phyloP scores from a whole-genome alignment of 2,113 vertebrate species.

The Lichenostomus cassidix region DNA sequence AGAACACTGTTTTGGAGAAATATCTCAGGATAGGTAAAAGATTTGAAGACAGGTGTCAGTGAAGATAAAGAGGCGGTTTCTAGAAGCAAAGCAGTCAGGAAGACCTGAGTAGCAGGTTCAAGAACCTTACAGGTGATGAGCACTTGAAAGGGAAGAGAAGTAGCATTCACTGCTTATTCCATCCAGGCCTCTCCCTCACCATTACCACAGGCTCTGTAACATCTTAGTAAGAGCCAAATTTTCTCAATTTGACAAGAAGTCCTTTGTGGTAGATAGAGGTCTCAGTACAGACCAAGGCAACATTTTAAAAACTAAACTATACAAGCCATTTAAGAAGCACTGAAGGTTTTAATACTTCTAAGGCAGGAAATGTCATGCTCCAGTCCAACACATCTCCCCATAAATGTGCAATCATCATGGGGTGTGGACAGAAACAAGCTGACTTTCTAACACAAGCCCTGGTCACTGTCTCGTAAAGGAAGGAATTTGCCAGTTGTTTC shows the following conservation, averaged over 20 bases:
- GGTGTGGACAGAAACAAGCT: neutral
- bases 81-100: neutral
- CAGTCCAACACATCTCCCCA: neutral
- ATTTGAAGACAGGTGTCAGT: neutral
- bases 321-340: neutral
- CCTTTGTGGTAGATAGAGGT: neutral
- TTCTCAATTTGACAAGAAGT: neutral
- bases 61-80: neutral
- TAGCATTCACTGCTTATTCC: neutral
- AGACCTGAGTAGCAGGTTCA: neutral
- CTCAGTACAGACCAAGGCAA: neutral
- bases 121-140: neutral
- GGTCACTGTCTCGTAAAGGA: neutral
- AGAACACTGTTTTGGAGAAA: neutral
- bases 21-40: neutral
- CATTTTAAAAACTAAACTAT: neutral
- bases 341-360: neutral
- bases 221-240: neutral
- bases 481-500: conserved; percentile 32
- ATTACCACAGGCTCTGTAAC: neutral
- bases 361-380: neutral
- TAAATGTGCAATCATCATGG: neutral
- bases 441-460: neutral
- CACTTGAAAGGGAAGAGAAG: neutral
- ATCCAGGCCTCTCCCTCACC: neutral